phyloP scores from a whole-genome alignment of 64 coral and sea anemone species.

The Montipora cactus region DNA sequence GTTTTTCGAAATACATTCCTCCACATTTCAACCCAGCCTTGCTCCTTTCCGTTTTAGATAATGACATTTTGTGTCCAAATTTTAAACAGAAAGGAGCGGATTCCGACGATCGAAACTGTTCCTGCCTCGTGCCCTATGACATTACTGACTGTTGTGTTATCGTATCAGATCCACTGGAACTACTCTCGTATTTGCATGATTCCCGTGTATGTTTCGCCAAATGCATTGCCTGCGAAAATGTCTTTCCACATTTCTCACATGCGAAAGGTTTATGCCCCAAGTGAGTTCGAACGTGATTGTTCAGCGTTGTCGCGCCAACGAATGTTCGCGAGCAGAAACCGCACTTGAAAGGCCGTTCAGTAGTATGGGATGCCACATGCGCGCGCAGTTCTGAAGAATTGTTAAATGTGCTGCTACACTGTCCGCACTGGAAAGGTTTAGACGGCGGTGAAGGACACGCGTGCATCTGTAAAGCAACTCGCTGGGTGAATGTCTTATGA shows the following conservation, averaged over 20 bases:
- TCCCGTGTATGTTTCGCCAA: conserved; percentile 57
- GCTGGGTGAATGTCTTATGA: conserved; percentile 63
- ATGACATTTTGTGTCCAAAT: too few species aligned
- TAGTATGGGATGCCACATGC: conserved; percentile 51
- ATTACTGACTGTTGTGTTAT: neutral
- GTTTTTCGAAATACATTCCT: too few species aligned
- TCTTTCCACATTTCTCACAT: conserved; percentile 69
- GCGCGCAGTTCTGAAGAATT: conserved; percentile 69
- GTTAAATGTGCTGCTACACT: conserved; percentile 54
- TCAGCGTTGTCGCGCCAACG: conserved; percentile 70
- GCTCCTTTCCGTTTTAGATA: too few species aligned
- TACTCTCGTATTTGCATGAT: conserved; percentile 24
- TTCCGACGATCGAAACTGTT: neutral
- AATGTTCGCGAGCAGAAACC: conserved; percentile 75
- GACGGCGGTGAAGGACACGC: conserved; percentile 47
- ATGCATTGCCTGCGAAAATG: conserved; percentile 70
- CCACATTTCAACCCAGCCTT: too few species aligned
- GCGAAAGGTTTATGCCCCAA: conserved; percentile 69
- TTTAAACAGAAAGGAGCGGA: too few species aligned
- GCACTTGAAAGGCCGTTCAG: conserved; percentile 74
- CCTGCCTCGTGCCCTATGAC: neutral
- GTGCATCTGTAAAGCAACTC: conserved; percentile 60
- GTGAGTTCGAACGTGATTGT: conserved; percentile 73
- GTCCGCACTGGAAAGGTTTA: conserved; percentile 74
- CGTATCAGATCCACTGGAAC: neutral